Percentiles rank a stretch among this genome's conserved stretches.
These are phyloP conservation scores for Podabrus alpinus DNA, from an alignment of 2,888 invertebrate genomes.

Conservation along the genomic window DNA sequence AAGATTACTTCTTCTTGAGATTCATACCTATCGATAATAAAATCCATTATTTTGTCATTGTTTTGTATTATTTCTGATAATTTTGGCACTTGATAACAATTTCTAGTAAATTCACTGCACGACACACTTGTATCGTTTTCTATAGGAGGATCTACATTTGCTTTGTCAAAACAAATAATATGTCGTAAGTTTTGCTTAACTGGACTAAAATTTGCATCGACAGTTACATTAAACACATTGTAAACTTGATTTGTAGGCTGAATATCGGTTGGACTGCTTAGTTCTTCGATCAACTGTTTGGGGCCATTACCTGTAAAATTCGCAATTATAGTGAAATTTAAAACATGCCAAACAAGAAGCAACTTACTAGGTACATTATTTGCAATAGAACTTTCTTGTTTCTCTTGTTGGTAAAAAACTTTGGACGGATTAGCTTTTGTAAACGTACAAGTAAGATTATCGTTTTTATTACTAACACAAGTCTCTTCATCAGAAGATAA, in stretches of 20 bases:
- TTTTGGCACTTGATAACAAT: conserved; percentile 42
- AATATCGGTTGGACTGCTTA: conserved; percentile 49
- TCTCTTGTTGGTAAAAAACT: neutral
- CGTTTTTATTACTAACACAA: neutral
- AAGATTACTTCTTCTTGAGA: conserved; percentile 26
- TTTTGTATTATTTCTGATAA: conserved; percentile 46
- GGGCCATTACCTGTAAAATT: conserved; percentile 13
- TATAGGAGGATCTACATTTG: neutral
- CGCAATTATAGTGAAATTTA: neutral
- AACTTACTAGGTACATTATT: conserved; percentile 8
- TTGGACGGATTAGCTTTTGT: conserved; percentile 7
- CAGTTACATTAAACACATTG: conserved; percentile 53
- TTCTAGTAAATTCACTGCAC: neutral
- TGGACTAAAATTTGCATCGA: conserved; percentile 46
- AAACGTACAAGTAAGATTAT: conserved; percentile 14
- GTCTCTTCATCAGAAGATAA: conserved; percentile 5
- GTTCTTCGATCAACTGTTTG: conserved; percentile 45
- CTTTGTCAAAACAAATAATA: conserved; percentile 3
- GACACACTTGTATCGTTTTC: neutral
- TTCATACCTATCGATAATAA: conserved; percentile 43
- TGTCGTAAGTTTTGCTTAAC: conserved; percentile 26
- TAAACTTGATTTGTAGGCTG: conserved; percentile 52
- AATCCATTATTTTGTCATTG: conserved; percentile 45
- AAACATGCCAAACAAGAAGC: neutral
- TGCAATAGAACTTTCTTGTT: neutral